A percentile compares a stretch with the other conserved stretches of the same genome.
These are phyloP conservation scores for Gobius niger DNA, from an alignment of 2,113 vertebrate species.

Conservation along the genomic window DNA sequence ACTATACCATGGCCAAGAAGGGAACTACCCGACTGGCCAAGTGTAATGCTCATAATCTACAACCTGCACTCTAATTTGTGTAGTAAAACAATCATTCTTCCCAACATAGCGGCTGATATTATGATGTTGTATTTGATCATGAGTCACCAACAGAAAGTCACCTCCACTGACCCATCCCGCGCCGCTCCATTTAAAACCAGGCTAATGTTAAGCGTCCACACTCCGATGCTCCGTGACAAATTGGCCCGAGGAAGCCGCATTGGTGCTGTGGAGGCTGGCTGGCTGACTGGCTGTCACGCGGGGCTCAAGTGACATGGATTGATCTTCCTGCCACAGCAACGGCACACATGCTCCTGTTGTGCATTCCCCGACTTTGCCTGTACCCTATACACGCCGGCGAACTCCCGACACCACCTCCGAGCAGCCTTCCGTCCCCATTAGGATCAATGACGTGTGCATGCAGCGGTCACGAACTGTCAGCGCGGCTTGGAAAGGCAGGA, in stretches of 20 bases:
- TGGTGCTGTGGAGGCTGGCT: constrained; percentile 56
- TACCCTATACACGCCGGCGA: neutral
- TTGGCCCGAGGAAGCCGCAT: constrained; percentile 67
- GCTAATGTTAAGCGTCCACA: constrained; percentile 42
- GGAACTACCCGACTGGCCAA: no score
- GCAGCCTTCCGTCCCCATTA: constrained; percentile 55
- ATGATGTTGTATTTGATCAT: neutral
- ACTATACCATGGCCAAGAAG: no score
- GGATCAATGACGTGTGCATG: constrained; percentile 67
- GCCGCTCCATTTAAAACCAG: constrained; percentile 32
- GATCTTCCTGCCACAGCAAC: constrained; percentile 55
- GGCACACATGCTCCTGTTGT: constrained; percentile 52
- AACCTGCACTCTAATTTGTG: no score
- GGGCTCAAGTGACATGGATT: constrained; percentile 57
- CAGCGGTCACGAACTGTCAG: constrained; percentile 49
- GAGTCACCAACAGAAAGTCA: neutral
- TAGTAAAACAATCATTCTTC: neutral
- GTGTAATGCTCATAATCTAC: no score
- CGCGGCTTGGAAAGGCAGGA: constrained; percentile 39
- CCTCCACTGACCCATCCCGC: neutral
- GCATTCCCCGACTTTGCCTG: constrained; percentile 51
- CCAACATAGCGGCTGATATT: neutral
- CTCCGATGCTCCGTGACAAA: constrained; percentile 68
- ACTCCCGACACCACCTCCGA: constrained; percentile 43
- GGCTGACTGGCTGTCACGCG: constrained; percentile 58